Conservation (phyloP, 2,888 invertebrate species). For the Cephonodes hylas region DNA sequence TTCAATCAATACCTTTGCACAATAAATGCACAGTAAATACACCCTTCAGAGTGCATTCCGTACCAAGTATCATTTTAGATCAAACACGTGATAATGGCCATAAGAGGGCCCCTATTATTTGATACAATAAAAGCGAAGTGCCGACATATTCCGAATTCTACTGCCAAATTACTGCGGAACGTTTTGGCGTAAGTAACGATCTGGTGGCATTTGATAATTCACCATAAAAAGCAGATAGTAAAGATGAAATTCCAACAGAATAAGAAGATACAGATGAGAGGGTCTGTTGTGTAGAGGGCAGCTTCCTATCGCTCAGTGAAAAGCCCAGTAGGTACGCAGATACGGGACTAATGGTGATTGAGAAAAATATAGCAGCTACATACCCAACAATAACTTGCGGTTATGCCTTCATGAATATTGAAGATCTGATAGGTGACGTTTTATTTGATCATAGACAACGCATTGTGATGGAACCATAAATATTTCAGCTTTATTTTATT, state of each 20-base stretch:
- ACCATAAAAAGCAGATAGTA: conserved; percentile 22
- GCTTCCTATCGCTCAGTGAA: conserved; percentile 57
- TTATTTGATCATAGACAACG: conserved; percentile 54
- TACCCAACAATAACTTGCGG: conserved; percentile 70
- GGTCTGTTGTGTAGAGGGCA: conserved; percentile 52
- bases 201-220: conserved; percentile 24
- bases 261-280: conserved; percentile 41
- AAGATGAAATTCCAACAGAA: conserved; percentile 29
- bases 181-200: conserved; percentile 46
- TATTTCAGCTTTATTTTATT: conserved; percentile 21
- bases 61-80: conserved; percentile 79
- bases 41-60: conserved; percentile 50
- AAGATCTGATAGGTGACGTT: conserved; percentile 66
- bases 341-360: conserved; percentile 80
- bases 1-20: conserved; percentile 25
- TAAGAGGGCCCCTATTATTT: conserved; percentile 81
- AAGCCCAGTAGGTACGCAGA: conserved; percentile 72
- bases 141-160: conserved; percentile 80
- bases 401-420: conserved; percentile 80
- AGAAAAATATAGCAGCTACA: conserved; percentile 76
- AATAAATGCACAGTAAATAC: conserved; percentile 51
- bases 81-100: conserved; percentile 80
- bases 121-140: conserved; percentile 82
- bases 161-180: conserved; percentile 56
- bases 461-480: conserved; percentile 58